Conservation (phyloP, 2,113 vertebrate genomes). For the Psophia crepitans region DNA sequence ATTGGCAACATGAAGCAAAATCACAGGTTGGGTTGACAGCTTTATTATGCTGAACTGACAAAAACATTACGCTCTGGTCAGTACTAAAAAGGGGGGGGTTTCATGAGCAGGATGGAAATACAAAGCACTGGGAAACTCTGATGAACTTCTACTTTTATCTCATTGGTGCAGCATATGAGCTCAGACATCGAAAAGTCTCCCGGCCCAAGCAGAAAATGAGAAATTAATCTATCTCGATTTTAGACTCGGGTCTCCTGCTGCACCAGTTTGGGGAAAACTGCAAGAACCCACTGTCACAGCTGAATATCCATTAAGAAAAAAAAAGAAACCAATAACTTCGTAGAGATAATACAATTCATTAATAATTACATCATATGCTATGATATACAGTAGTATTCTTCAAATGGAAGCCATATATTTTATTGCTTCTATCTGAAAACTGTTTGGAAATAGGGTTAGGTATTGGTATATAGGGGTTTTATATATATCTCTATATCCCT, state of each 20-base stretch:
- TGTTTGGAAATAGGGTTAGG: background rate
- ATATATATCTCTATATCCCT: too few species aligned
- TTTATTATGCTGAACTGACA: conserved; percentile 50
- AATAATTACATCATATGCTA: background rate
- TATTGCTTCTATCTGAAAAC: background rate
- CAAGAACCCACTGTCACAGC: background rate
- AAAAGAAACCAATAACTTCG: background rate
- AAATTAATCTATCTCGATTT: conserved; percentile 27
- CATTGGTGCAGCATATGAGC: background rate
- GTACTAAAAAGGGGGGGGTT: background rate
- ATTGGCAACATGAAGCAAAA: background rate
- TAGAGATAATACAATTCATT: background rate
- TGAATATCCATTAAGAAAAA: background rate
- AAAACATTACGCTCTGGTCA: conserved; percentile 19
- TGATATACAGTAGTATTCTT: background rate
- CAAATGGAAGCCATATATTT: background rate
- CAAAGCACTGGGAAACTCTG: conserved; percentile 9
- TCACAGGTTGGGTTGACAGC: conserved; percentile 45
- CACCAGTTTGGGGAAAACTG: background rate
- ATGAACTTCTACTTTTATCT: conserved; percentile 58
- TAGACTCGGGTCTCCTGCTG: background rate
- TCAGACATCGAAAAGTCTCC: background rate
- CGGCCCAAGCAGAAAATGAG: background rate
- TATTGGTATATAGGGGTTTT: background rate
- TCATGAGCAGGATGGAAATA: background rate